Evolutionary conservation across 1,140 invertebrate genomes (phyloP).

Genomic region (Littorina saxatilis): DNA sequence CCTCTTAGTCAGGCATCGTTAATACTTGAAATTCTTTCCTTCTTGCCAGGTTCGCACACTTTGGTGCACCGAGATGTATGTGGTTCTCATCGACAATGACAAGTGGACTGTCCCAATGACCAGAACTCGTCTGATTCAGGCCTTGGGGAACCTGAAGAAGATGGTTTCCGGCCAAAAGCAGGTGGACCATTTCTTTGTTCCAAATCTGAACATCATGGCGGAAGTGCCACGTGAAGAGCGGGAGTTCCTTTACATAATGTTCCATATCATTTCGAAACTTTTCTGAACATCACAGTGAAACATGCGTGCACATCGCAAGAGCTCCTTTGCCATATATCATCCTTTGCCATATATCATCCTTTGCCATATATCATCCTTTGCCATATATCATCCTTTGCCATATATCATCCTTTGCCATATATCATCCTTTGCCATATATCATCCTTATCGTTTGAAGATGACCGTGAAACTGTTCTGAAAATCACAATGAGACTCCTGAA

Average conservation of each 20-base stretch:
- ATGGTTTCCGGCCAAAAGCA: slow-evolving; percentile 18
- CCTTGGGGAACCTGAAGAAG: neutral
- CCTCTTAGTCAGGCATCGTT: no score
- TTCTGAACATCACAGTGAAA: no score
- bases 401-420: no score
- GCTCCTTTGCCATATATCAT: no score
- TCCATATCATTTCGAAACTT: neutral
- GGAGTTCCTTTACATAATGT: slow-evolving; percentile 21
- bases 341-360: no score
- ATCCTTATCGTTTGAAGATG: no score
- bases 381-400: no score
- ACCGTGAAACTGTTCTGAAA: no score
- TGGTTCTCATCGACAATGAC: neutral
- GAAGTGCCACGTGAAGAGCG: slow-evolving; percentile 13
- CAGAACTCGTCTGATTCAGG: neutral
- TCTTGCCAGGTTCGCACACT: neutral
- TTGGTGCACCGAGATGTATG: slow-evolving; percentile 20
- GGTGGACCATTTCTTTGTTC: slow-evolving; percentile 19
- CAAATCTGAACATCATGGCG: slow-evolving; percentile 26
- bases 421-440: no score
- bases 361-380: no score
- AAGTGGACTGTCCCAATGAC: neutral
- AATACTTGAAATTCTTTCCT: neutral
- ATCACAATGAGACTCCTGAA: no score
- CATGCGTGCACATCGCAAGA: no score